Base-by-base conservation (phyloP, 2,797 vertebrate genomes). In the Myotis vivesi region DNA sequence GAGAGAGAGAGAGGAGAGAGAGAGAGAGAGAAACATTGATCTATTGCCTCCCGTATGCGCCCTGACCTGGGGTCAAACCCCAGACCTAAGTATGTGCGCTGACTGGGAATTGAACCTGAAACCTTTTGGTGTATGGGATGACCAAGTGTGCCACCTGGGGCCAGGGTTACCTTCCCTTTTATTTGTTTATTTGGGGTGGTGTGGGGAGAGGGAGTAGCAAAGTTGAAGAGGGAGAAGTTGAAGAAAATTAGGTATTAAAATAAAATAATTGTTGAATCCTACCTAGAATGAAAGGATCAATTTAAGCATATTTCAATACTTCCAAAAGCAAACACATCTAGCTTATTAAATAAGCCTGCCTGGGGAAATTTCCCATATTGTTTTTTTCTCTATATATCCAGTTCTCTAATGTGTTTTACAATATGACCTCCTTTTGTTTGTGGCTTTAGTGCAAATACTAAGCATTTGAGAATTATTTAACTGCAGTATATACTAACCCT, bases 391-490 rank as follows among this genome's bases (percentile, higher is more conserved):
- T 71, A 68, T 89, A 89, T 94, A 89, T 94, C 28, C 23, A 95
- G 83, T 91, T 95, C 69, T 96, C 25, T 89, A 89, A 96, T 94
- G 92, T 94, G 93, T 96, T 96, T 96, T 94, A 96, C 44, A 87
- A 94, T 91, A 85, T 83, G 72, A 94, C 71, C 82, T 91, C 15
- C 6, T 6, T 79, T 92, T 90, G 8, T 64, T 87, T 92, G 85
- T 33, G 25, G 76, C 33, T 91, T 89, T 71, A 68, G 46, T 71
- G 71, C 38, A 96, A 81, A 91, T 84, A 85, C 57, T 89, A 51
- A 51, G 79, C 51, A 92, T 89, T 95, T 91, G 92, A 79, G 51
- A 94, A 91, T 96, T 91, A 91, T 92, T 96, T 96, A 94, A 95
- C 91, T 95, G 20, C 2, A 75, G 86, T 72, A 87, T 89, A 82